Conservation (phyloP, 2,113 vertebrate species). For the Salvelinus fontinalis region DNA sequence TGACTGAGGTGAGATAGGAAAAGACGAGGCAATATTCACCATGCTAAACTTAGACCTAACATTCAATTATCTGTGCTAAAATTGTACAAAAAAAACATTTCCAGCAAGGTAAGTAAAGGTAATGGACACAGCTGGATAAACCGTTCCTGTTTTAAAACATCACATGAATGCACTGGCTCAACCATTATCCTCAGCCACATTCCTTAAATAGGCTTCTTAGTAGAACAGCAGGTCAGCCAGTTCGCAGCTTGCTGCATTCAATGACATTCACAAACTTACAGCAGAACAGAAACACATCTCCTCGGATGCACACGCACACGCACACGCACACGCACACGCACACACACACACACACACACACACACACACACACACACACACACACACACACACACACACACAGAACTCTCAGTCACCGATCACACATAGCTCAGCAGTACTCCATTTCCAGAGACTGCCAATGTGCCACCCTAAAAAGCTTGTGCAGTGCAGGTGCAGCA, state of each 20-base stretch:
- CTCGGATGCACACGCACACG: conserved; percentile 1
- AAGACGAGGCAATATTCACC: neutral
- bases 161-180: neutral
- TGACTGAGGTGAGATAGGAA: neutral
- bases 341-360: conserved; percentile 14
- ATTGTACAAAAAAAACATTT: conserved; percentile 17
- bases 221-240: conserved; percentile 5
- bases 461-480: conserved; percentile 36
- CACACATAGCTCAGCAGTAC: conserved; percentile 43
- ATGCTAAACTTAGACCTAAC: conserved; percentile 11
- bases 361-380: neutral
- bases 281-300: conserved; percentile 9
- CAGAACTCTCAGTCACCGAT: conserved; percentile 18
- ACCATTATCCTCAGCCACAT: conserved; percentile 10
- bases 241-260: conserved; percentile 22
- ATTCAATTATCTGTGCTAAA: conserved; percentile 20
- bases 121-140: conserved; percentile 4
- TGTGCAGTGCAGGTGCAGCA: conserved; percentile 62
- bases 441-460: conserved; percentile 14
- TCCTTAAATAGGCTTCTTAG: conserved; percentile 2
- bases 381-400: conserved; percentile 13
- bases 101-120: neutral
- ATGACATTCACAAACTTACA: conserved; percentile 19
- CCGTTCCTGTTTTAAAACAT: neutral
- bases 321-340: conserved; percentile 37